Evolutionary conservation across 2,113 vertebrate species (phyloP).

Genomic region (Cromileptes altivelis): DNA sequence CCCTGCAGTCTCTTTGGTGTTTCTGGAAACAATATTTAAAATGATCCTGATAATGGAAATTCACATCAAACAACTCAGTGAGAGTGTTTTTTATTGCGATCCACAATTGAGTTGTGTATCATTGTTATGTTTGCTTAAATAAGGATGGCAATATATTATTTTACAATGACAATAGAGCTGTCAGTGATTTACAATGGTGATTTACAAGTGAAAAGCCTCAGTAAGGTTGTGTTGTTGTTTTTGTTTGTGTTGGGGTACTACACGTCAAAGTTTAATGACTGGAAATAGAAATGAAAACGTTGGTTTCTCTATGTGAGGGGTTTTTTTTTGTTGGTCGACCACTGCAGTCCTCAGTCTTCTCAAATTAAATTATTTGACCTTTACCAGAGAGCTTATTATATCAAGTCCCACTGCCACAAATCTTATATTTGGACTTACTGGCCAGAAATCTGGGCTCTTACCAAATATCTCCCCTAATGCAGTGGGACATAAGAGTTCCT

Average conservation of each 20-base stretch:
- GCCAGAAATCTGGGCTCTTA: conserved; percentile 41
- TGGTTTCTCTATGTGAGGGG: background rate
- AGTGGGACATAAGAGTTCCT: conserved; percentile 49
- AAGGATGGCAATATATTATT: background rate
- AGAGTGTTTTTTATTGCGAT: too few species aligned
- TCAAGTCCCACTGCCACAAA: conserved; percentile 56
- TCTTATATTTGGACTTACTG: conserved; percentile 58
- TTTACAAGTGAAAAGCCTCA: too few species aligned
- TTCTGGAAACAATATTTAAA: too few species aligned
- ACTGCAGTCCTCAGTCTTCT: background rate
- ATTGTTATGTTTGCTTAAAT: background rate
- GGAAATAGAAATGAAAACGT: background rate
- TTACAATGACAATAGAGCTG: background rate
- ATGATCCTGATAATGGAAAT: too few species aligned
- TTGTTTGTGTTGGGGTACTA: background rate
- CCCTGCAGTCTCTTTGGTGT: too few species aligned
- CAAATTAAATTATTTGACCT: conserved; percentile 13
- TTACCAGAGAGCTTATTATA: conserved; percentile 45
- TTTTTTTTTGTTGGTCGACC: background rate
- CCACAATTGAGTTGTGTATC: too few species aligned
- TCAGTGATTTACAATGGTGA: too few species aligned
- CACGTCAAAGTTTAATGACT: background rate
- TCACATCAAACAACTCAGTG: too few species aligned
- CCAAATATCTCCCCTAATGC: conserved; percentile 59
- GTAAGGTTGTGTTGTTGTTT: too few species aligned